Percentiles rank a stretch among this genome's conserved stretches.
Evolutionary conservation across 1,140 invertebrate species (phyloP).

Genomic region (Paralvinella palmiformis): DNA sequence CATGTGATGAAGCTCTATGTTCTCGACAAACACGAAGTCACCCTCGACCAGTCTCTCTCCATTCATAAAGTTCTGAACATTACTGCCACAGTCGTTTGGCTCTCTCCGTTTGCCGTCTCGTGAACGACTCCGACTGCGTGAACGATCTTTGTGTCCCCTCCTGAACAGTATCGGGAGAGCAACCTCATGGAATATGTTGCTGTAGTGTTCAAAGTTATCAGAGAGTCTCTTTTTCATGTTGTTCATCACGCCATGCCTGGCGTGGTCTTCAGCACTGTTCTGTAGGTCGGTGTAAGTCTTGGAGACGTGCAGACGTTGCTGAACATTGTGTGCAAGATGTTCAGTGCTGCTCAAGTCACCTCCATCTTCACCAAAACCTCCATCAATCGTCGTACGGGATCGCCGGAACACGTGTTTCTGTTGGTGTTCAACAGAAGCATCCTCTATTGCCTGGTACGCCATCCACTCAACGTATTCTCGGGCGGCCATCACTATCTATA

Average conservation of each 20-base stretch:
- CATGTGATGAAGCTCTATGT: conserved; percentile 8
- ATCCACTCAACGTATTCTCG: conserved; percentile 1
- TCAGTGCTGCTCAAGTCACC: too few species aligned
- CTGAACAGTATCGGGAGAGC: conserved; percentile 3
- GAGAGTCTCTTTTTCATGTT: neutral
- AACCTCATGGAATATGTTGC: conserved; percentile 9
- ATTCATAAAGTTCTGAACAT: neutral
- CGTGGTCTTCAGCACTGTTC: neutral
- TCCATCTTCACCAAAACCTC: too few species aligned
- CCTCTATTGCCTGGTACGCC: neutral
- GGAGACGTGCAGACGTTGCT: neutral
- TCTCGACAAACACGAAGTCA: conserved; percentile 10
- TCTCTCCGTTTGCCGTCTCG: neutral
- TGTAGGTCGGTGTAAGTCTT: neutral
- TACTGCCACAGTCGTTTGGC: neutral
- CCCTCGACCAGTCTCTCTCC: conserved; percentile 5
- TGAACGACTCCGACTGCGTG: neutral
- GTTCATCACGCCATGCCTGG: neutral
- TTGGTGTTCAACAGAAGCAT: too few species aligned
- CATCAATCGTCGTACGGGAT: too few species aligned
- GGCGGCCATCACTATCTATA: too few species aligned
- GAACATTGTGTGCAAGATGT: neutral
- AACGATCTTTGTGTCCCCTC: neutral
- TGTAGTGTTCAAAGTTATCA: conserved; percentile 9
- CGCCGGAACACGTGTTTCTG: too few species aligned